These are phyloP conservation scores for Hylomyscus alleni DNA, from an alignment of 2,797 vertebrate species.

Conservation along the genomic window DNA sequence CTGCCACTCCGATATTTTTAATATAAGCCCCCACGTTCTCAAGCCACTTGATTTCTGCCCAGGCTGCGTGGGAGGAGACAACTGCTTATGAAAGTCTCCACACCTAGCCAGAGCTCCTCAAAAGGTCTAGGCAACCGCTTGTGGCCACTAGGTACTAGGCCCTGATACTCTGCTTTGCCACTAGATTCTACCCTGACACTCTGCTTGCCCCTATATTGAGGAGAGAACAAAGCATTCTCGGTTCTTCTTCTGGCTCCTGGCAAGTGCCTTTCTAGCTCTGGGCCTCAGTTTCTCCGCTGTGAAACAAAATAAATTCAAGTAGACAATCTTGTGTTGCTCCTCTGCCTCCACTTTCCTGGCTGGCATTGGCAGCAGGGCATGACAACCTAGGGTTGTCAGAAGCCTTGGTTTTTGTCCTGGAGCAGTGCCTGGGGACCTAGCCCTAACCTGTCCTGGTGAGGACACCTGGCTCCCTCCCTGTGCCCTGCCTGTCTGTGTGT, in stretches of 20 bases:
- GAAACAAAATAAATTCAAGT: slow-evolving; percentile 1
- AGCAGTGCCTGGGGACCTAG: slow-evolving; percentile 75
- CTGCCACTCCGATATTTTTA: slow-evolving; percentile 39
- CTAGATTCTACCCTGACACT: background rate
- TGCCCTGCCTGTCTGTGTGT: slow-evolving; percentile 70
- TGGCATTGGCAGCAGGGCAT: slow-evolving; percentile 2
- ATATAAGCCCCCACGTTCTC: background rate
- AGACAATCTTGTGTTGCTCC: background rate
- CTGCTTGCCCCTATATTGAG: background rate
- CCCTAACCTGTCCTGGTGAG: slow-evolving; percentile 79
- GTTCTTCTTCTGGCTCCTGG: slow-evolving; percentile 20
- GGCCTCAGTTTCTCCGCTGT: slow-evolving; percentile 66
- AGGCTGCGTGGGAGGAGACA: background rate
- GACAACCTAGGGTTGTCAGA: slow-evolving; percentile 13
- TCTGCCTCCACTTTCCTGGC: background rate
- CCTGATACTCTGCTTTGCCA: background rate
- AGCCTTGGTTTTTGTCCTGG: slow-evolving; percentile 67
- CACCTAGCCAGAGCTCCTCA: background rate
- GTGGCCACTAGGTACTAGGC: background rate
- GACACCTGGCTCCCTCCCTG: slow-evolving; percentile 79
- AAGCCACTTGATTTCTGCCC: slow-evolving; percentile 32
- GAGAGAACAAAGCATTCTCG: background rate
- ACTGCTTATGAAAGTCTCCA: slow-evolving; percentile 4
- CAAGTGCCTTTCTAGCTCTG: slow-evolving; percentile 28
- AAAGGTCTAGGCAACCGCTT: background rate